Evolutionary conservation across 2,113 vertebrate species (phyloP), one percentile per base, ranked within the genome.

Genomic region (Tyto alba): DNA sequence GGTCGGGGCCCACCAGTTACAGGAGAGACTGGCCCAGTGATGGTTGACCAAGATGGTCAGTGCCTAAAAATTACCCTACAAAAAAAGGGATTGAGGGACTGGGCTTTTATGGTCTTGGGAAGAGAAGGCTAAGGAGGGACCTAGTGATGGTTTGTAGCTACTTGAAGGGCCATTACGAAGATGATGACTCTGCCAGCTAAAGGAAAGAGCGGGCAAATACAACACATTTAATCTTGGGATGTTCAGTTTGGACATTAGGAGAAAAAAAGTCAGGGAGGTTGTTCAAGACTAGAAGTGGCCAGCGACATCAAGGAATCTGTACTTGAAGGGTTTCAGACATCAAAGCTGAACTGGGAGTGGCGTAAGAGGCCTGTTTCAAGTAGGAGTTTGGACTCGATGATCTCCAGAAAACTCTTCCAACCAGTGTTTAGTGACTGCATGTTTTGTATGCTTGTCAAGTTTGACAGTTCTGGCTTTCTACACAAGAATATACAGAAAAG

Each of bases 1-100:
- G 30, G 40, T 5, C 5, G 3, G 3, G 9, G 2, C 1, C 9
- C 4, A 5, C 9, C 26, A 11, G 11, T 45, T 69, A 23, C 2
- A 7, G 13, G 19, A 83, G 50, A 74, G 69, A 40, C 15, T 34
- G 19, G 7, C 16, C 20, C 9, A 8, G n/a, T 57, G 17, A 6
- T 25, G 20, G 8, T 18, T 56, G 55, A 80, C 41, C 0, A 0
- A 74, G 34, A 25, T 5, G 6, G 27, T 34, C 7, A 0, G 7
- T 38, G 50, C 16, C 41, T 80, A 71, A 89, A 93, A 57, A 23
- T 52, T 30, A 10, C 9, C 16, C 7, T 32, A 8, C 15, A 21
- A 32, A 62, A 85, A 82, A 48, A 11, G 8, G 3, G n/a, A 36
- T 41, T 72, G 21, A 52, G 12, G 22, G 9, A 8, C 16, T n/a